A percentile compares a stretch with the other conserved stretches of the same genome.
phyloP scores from a whole-genome alignment of 2,888 invertebrate genomes.

The Eumerus sabulonum region DNA sequence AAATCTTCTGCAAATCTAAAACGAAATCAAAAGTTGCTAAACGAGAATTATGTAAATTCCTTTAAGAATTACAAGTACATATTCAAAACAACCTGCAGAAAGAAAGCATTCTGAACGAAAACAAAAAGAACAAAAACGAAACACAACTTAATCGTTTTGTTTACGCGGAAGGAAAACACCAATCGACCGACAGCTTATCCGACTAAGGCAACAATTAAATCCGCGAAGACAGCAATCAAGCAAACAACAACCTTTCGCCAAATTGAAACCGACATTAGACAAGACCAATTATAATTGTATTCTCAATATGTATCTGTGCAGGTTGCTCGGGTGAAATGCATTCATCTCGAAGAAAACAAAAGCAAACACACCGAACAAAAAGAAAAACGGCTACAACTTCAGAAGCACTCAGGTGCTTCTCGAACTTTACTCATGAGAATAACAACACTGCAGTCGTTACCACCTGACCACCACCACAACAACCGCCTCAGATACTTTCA shows the following conservation, averaged over 20 bases:
- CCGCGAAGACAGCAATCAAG: slow-evolving; percentile 16
- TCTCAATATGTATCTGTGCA: slow-evolving; percentile 5
- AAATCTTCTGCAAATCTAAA: slow-evolving; percentile 4
- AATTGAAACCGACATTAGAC: slow-evolving; percentile 1
- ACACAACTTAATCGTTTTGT: slow-evolving; percentile 28
- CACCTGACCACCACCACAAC: slow-evolving; percentile 28
- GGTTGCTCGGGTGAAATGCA: slow-evolving; percentile 23
- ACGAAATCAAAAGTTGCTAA: slow-evolving; percentile 20
- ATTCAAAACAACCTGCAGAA: neutral
- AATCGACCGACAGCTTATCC: neutral
- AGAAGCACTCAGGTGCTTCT: slow-evolving; percentile 32
- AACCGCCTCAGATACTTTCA: slow-evolving; percentile 49
- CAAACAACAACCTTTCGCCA: slow-evolving; percentile 3
- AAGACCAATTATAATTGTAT: neutral
- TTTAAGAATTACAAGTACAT: slow-evolving; percentile 2
- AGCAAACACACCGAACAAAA: neutral
- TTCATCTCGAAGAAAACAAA: slow-evolving; percentile 1
- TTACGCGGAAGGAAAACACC: slow-evolving; percentile 31
- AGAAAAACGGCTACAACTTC: slow-evolving; percentile 4
- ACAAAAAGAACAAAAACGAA: slow-evolving; percentile 5
- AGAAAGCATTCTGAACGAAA: neutral
- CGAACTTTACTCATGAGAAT: slow-evolving; percentile 30
- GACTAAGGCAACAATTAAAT: slow-evolving; percentile 23
- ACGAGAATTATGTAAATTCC: slow-evolving; percentile 29
- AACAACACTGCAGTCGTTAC: slow-evolving; percentile 20